Base-by-base conservation (phyloP, 2,797 vertebrate species). In the Tympanoctomys barrerae region DNA sequence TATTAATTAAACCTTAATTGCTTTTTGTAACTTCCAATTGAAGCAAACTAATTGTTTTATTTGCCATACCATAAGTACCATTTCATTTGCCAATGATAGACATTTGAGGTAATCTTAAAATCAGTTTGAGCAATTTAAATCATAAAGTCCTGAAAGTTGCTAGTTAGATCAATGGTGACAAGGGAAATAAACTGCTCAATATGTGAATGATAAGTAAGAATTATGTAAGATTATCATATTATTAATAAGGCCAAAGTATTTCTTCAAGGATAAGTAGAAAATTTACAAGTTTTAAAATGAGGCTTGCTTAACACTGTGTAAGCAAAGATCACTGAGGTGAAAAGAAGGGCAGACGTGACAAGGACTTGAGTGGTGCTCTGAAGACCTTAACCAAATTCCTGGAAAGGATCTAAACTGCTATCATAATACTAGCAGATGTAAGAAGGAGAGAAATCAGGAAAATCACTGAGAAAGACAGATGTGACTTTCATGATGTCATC, bases 1-100 rank as follows among this genome's bases (percentile, higher is more conserved):
- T 82, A 61, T 70, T 96, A 70, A 2, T 90, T 80, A 66, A 61
- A 66, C 31, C 75, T 88, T 52, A 62, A 26, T 68, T 68, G 26
- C 86, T 94, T 94, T 90, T 39, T 75, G 33, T 62, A 80, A 46
- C 42, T 93, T 75, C 22, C 18, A 82, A 54, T 42, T 21, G 89
- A 90, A 89, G 19, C 13, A 87, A 84, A 61, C 16, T 31, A 70
- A 94, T 91, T 95, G 26, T 36, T 78, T 82, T 88, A 59, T 52
- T 9, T 62, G 39, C 75, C 19, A 42, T 49, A 36, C 11, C 33
- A 4, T 78, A 68, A 68, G 49, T 79, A 78, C 31, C 19, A 85
- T 16, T 90, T 96, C 3, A 73, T 71, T 91, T 89, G 79, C 6
- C 36, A 28, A 24, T 11, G 57, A 61, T 2, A 75, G 36, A 42